Base-by-base conservation (phyloP, 1,140 invertebrate genomes). In the Battus philenor region DNA sequence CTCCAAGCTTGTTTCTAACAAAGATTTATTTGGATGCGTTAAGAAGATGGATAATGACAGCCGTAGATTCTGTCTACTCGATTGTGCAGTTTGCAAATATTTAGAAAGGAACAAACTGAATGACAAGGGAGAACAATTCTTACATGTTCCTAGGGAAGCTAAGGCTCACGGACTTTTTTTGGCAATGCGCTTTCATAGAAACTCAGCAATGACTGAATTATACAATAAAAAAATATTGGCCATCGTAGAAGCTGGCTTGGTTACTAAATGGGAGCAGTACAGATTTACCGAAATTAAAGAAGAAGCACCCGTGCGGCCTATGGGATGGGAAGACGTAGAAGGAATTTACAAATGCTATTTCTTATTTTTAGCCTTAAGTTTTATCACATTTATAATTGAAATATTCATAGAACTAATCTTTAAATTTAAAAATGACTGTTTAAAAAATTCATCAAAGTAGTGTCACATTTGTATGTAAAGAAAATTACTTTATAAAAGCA, bases 151-250 rank as follows among this genome's bases (percentile, higher is more conserved):
- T 3, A 53, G 55, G 47, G 82, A 86, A 15, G n/a, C n/a, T n/a
- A 74, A 65, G 57, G 69, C 85, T 13, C 86, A 87, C 51, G 86
- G 73, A 47, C 54, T 78, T 32, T 86, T 79, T 44, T 54, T 86
- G 33, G 66, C 70, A 10, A 71, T 84, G 54, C 36, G 80, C 34
- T 49, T 82, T 13, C 59, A 66, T 0, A 75, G 59, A 51, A 45
- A 84, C 46, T 80, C 72, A 2, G 59, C 70, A 0, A 7, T 85
- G 4, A 74, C 68, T 2, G 52, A 59, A n/a, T 32, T 54, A 11
- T 68, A 65, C 6, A 41, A 41, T n/a, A 41, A 41, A 29, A 17
- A 17, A 3, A 41, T 41, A 15, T 27, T 41, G 29, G 12, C 38
- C 1, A 41, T 41, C 8, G 38, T 41, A 16, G 38, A 41, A 55